These are phyloP conservation scores for Myotis lucifugus DNA, from an alignment of 2,113 vertebrate species.

Conservation along the genomic window DNA sequence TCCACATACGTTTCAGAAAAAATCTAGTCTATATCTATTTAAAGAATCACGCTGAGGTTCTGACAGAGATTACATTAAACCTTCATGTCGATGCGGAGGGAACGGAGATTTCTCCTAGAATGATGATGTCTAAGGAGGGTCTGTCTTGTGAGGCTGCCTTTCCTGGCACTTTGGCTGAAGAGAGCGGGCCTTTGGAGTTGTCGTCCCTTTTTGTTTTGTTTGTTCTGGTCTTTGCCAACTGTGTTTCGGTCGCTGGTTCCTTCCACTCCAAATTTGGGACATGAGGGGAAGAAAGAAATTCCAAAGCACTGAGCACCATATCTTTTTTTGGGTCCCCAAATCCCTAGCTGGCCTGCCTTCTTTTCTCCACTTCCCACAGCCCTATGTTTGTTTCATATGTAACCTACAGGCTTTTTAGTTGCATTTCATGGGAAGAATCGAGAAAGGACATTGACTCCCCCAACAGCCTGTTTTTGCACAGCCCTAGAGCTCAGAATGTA, in stretches of 20 bases:
- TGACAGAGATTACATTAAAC: background rate
- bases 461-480: constrained; percentile 28
- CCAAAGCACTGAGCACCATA: too few species aligned
- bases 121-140: background rate
- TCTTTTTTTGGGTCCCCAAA: background rate
- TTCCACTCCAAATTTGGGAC: background rate
- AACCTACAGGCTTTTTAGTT: background rate
- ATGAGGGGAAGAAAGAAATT: background rate
- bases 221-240: background rate
- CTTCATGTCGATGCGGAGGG: background rate
- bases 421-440: background rate
- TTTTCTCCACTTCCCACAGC: background rate
- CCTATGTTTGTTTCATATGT: background rate
- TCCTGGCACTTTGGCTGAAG: background rate
- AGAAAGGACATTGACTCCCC: background rate
- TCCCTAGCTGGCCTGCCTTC: background rate
- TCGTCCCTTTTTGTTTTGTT: background rate
- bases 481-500: constrained; percentile 52
- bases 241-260: background rate
- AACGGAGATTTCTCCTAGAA: background rate
- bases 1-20: background rate
- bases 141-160: background rate
- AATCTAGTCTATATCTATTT: background rate
- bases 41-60: background rate
- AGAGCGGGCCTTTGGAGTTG: background rate